Conservation (phyloP, 2,113 vertebrate species). For the Callocephalon fimbriatum region DNA sequence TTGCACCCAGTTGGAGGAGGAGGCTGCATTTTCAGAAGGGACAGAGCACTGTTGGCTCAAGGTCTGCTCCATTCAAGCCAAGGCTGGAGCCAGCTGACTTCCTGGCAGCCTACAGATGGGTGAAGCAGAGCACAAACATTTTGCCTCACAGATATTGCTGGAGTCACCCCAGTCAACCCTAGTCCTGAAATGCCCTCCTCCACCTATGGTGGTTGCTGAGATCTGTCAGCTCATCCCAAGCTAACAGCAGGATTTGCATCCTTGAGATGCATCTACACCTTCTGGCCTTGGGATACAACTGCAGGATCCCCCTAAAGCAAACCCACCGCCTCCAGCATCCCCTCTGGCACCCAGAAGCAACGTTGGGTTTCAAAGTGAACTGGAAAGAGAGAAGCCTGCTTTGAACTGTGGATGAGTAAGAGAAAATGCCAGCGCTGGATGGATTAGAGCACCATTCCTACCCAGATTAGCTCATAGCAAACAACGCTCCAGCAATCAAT, state of each 20-base stretch:
- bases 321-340: background rate
- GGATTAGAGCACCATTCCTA: background rate
- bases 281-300: background rate
- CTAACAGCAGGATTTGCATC: background rate
- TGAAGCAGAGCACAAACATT: background rate
- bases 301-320: background rate
- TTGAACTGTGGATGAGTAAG: background rate
- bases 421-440: background rate
- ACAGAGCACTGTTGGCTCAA: background rate
- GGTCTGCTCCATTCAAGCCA: background rate
- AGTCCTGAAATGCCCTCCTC: background rate
- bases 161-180: background rate
- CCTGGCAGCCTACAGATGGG: background rate
- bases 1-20: background rate
- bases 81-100: background rate
- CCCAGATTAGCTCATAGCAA: background rate
- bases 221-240: background rate
- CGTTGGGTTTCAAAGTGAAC: fast-evolving
- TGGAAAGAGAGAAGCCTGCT: background rate
- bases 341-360: background rate
- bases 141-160: background rate
- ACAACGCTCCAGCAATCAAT: background rate
- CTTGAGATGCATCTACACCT: background rate
- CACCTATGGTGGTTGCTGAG: background rate
- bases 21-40: background rate